Percentiles rank a stretch among this genome's conserved stretches.
Evolutionary conservation across 1,140 invertebrate species (phyloP).

Genomic region (Lepidotrigona ventralis): DNA sequence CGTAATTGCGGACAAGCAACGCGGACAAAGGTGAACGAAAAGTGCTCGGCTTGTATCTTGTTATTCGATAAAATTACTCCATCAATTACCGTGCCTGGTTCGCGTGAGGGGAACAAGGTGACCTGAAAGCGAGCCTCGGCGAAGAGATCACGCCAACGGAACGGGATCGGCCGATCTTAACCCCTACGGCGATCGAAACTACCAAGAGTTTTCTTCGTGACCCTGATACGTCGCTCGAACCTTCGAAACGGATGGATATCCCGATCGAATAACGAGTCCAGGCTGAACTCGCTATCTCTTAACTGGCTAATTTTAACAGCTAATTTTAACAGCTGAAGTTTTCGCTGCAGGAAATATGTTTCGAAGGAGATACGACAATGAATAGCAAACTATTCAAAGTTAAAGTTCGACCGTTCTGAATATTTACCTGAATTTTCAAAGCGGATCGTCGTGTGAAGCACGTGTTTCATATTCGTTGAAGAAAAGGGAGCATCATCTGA

Average conservation of each 20-base stretch:
- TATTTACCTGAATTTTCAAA: neutral
- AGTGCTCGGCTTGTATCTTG: neutral
- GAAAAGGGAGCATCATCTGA: constrained; percentile 7
- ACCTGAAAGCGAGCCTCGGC: constrained; percentile 24
- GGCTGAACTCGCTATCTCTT: neutral
- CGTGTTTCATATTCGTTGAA: neutral
- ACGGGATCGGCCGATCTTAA: constrained; percentile 47
- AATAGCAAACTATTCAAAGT: constrained; percentile 2
- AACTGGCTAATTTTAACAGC: neutral
- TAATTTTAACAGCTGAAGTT: neutral
- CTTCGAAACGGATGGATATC: neutral
- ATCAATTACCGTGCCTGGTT: constrained; percentile 32
- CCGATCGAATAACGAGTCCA: neutral
- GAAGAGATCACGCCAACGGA: constrained; percentile 43
- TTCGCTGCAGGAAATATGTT: neutral
- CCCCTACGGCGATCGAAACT: constrained; percentile 8
- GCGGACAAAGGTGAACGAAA: neutral
- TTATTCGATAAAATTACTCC: constrained; percentile 39
- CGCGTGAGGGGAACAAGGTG: constrained; percentile 30
- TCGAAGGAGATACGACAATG: neutral
- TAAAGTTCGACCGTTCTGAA: neutral
- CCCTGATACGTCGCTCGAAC: constrained; percentile 7
- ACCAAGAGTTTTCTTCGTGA: neutral
- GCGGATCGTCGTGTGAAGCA: neutral
- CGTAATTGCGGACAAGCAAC: constrained; percentile 1